Evolutionary conservation across 2,888 invertebrate species (phyloP).

Genomic region (Chalcis sispes): DNA sequence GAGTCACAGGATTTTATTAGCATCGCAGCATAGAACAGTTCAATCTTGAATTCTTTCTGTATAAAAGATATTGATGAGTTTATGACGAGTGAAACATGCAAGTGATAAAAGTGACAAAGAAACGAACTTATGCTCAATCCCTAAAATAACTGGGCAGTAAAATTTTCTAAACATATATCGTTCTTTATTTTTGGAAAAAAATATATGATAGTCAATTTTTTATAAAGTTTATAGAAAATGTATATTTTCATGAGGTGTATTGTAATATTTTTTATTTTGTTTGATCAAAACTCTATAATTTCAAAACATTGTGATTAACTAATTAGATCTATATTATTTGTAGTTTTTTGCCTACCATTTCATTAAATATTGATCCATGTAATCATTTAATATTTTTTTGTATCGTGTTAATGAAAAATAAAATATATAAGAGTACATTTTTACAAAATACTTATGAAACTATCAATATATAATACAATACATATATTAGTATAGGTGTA

Average conservation of each 20-base stretch:
- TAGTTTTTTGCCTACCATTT: conserved; percentile 11
- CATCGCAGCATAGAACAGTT: conserved; percentile 61
- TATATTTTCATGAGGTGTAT: conserved; percentile 35
- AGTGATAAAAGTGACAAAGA: conserved; percentile 45
- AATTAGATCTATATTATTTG: conserved; percentile 29
- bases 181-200: conserved; percentile 42
- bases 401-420: conserved; percentile 11
- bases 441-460: not conserved
- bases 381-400: conserved; percentile 13
- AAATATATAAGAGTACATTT: not conserved
- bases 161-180: conserved; percentile 39
- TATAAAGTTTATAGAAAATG: conserved; percentile 40
- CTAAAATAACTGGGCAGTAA: conserved; percentile 20
- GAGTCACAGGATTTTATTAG: conserved; percentile 79
- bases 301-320: conserved; percentile 4
- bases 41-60: conserved; percentile 42
- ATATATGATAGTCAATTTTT: conserved; percentile 40
- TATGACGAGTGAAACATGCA: conserved; percentile 44
- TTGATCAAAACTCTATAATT: conserved; percentile 16
- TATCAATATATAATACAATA: not conserved
- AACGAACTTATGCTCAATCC: conserved; percentile 30
- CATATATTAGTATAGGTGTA: not conserved
- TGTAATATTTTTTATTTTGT: conserved; percentile 17
- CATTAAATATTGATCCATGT: conserved; percentile 24
- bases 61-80: conserved; percentile 50